Evolutionary conservation across 2,113 vertebrate species (phyloP), one percentile per base, ranked within the genome.

Genomic region (Etia nguti): DNA sequence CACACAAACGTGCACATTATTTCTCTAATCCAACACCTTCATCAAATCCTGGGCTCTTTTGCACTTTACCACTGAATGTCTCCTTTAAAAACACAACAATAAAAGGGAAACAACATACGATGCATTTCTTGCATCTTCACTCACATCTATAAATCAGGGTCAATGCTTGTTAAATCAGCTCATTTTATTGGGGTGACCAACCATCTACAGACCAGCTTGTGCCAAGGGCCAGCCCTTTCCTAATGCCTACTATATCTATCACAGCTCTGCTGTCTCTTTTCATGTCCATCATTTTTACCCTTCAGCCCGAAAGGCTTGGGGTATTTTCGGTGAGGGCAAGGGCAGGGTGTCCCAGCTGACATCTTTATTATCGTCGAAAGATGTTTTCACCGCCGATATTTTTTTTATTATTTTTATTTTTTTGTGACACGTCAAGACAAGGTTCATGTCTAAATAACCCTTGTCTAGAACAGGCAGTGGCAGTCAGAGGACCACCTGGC

Each of bases 401-500:
- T 38, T 4, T 36, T 36, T 36, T 36, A n/a, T n/a, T n/a, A n/a
- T n/a, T 9, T 36, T 36, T 31, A 6, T 31, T 31, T 65, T 91
- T 82, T 62, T 16, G 29, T 20, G 43, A 52, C 16, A 50, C 3
- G 0, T 10, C 18, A 1, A 82, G 68, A 80, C 36, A 89, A 73
- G n/a, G 41, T 56, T 79, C 15, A 46, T 82, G 77, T 29, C 62
- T 60, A 79, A 81, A 80, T 59, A 41, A 50, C 70, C 41, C 75
- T 55, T 80, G 85, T 90, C 83, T 80, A 29, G 60, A 80, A 77
- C 70, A 82, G 88, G 84, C 86, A 68, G 48, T 83, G 79, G 86
- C 62, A 84, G 79, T 52, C 56, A 34, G 88, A 50, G 6, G 80
- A 31, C 79, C 83, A 68, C 52, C 22, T 13, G 26, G 26, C 46